Base-by-base conservation (phyloP, 2,113 vertebrate species). In the Corythoichthys intestinalis region DNA sequence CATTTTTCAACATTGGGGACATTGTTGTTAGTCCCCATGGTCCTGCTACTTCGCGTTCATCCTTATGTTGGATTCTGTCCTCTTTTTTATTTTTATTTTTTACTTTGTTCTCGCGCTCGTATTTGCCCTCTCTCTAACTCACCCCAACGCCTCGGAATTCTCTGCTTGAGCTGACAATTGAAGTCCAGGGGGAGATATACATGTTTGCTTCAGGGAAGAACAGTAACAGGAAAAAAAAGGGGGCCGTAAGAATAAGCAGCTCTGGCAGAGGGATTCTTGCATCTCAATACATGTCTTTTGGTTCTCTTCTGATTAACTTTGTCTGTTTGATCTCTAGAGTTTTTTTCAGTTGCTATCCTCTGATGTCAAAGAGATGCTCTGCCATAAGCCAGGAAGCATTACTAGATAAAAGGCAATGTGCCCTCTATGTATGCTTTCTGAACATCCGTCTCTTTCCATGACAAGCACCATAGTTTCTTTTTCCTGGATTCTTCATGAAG, bases 1-100 rank as follows among this genome's bases (percentile, higher is more conserved):
- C 70, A 73, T 85, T 82, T 77, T 79, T 78, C 75, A 72, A 74
- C 65, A 44, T 59, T 71, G 65, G 74, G 70, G 75, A 85, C 80
- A 87, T 86, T 77, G 81, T 85, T 86, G 75, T 66, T 47, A 6
- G 76, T 93, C 91, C 90, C 90, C 69, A 70, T 82, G 86, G 90
- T 83, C 85, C 89, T 84, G 86, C 89, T 90, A 88, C 76, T 73
- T 81, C 82, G 85, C 75, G 75, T 87, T 83, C 81, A 77, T 90
- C 85, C 87, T 88, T 89, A 87, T 89, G 90, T 90, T 87, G 87
- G 85, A 34, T 75, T 79, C 86, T 88, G 89, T 90, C 87, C 91
- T 88, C 87, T 87, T 76, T 76, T 82, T 74, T 28, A 28, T 77
- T 70, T 63, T 70, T 41, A 72, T 57, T 2, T 1, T 59, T 60